Percentiles rank a stretch among this genome's conserved stretches.
Evolutionary conservation across 2,888 invertebrate genomes (phyloP).

Genomic region (Neoaliturus tenellus): DNA sequence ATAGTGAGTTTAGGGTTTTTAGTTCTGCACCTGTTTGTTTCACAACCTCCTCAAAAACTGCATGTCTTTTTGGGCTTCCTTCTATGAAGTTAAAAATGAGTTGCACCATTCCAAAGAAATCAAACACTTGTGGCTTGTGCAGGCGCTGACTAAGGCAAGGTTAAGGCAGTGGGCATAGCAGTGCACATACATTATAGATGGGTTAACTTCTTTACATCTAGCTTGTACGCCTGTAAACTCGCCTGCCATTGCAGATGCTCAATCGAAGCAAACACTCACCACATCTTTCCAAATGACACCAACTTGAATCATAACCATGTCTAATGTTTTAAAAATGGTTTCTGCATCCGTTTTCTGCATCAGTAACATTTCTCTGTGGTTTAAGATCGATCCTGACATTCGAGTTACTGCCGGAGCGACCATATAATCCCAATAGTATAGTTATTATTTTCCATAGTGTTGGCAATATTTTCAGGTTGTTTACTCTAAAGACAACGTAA

Average conservation of each 20-base stretch:
- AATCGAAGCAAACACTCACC: slow-evolving; percentile 56
- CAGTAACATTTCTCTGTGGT: too few relatives aligned
- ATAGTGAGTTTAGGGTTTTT: slow-evolving; percentile 11
- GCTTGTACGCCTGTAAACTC: slow-evolving; percentile 57
- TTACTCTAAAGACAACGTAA: too few relatives aligned
- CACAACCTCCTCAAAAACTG: slow-evolving; percentile 79
- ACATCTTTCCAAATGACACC: slow-evolving; percentile 53
- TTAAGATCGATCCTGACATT: too few relatives aligned
- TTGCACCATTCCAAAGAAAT: slow-evolving; percentile 55
- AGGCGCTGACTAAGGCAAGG: slow-evolving; percentile 51
- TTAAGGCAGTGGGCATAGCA: slow-evolving; percentile 58
- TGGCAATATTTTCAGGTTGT: too few relatives aligned
- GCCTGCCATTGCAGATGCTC: slow-evolving; percentile 56
- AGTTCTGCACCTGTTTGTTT: slow-evolving; percentile 70
- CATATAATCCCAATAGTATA: too few relatives aligned
- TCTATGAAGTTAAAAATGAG: slow-evolving; percentile 58
- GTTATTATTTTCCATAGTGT: too few relatives aligned
- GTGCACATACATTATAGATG: slow-evolving; percentile 44
- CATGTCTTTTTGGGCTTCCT: slow-evolving; percentile 59
- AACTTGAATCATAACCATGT: neutral
- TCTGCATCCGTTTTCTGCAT: neutral
- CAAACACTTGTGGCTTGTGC: neutral
- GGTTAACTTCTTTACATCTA: slow-evolving; percentile 55
- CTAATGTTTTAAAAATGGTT: neutral
- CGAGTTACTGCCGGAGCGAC: too few relatives aligned